Evolutionary conservation across 53 echinoderm and acorn worm species (phyloP), one percentile per base, ranked within the genome.

Genomic region (Crossaster papposus): DNA sequence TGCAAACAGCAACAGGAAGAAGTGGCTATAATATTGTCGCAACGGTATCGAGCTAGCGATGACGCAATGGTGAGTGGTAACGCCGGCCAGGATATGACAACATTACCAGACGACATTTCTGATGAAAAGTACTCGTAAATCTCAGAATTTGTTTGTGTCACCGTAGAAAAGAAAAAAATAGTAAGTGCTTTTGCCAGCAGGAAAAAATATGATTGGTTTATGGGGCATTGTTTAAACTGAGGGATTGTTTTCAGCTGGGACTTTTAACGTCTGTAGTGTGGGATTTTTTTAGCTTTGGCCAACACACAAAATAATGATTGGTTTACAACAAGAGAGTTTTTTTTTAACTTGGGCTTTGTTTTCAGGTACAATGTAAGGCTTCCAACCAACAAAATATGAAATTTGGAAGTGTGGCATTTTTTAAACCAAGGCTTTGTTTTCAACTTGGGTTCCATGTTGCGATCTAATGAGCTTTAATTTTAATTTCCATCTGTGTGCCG

Each of bases 391-490:
- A n/a, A n/a, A n/a, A n/a, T n/a, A n/a, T n/a, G n/a, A n/a, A n/a
- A n/a, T n/a, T n/a, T n/a, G n/a, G n/a, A n/a, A n/a, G n/a, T 14
- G 6, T 33, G 2, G 44, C 44, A 44, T 38, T 38, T 38, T 38
- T 7, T 2, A 38, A 38, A 38, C 38, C 7, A 7, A 38, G 38
- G 38, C 6, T 62, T 62, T 2, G 2, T 18, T 62, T 15, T 15
- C 17, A 36, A 5, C 31, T 71, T 14, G 28, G 11, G 31, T n/a
- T n/a, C n/a, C n/a, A n/a, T n/a, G n/a, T n/a, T n/a, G n/a, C n/a
- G n/a, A n/a, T 36, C 31, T 37, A 82, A 68, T 14, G 12, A 30
- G 64, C 50, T 38, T 83, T 83, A 83, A 83, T 83, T 83, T 83
- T 65, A 14, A 70, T 83, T 83, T 83, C 83, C 83, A 83, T 44